Conservation (phyloP, 2,113 vertebrate genomes). For the Brienomyrus brachyistius region DNA sequence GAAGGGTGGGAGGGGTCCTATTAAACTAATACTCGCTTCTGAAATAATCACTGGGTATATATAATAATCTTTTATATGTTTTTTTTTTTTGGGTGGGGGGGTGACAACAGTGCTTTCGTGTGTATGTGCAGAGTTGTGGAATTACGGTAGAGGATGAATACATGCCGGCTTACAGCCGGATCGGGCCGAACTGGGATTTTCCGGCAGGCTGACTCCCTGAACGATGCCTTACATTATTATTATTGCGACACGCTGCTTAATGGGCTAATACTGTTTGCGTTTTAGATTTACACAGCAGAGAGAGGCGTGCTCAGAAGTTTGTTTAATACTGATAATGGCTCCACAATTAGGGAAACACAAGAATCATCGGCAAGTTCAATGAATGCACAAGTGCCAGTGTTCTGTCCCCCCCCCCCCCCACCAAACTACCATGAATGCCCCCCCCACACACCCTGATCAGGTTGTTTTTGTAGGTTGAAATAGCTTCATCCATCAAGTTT, state of each 20-base stretch:
- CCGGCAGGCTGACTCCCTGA: neutral
- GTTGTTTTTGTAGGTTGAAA: constrained; percentile 38
- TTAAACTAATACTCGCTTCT: constrained; percentile 19
- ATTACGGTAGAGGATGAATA: neutral
- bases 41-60: constrained; percentile 16
- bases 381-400: constrained; percentile 1
- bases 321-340: constrained; percentile 25
- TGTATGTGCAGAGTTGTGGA: neutral
- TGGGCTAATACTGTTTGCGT: constrained; percentile 23
- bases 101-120: neutral
- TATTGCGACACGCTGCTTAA: constrained; percentile 19
- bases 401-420: too few species aligned
- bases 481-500: constrained; percentile 74
- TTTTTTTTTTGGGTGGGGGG: neutral
- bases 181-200: constrained; percentile 12
- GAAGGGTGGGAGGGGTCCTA: neutral
- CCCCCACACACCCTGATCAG: constrained; percentile 17
- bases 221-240: constrained; percentile 21
- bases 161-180: constrained; percentile 3
- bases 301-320: constrained; percentile 11
- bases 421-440: too few species aligned
- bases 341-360: constrained; percentile 17
- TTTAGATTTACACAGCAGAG: constrained; percentile 16
- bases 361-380: neutral
- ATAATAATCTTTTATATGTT: neutral